Conservation (phyloP, 2,888 invertebrate genomes). For the Agrotis ipsilon region DNA sequence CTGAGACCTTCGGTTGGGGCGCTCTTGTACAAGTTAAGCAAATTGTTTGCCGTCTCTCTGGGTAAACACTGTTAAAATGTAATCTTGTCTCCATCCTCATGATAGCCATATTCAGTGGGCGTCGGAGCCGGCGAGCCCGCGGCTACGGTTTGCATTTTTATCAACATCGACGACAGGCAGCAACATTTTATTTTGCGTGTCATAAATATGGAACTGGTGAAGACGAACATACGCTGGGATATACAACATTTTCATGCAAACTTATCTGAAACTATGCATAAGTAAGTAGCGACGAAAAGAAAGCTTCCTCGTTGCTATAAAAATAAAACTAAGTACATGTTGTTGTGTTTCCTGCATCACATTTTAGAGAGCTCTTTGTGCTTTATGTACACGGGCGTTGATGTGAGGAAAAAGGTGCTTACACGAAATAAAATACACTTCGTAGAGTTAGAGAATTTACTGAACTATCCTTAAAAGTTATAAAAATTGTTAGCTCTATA, state of each 20-base stretch:
- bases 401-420: constrained; percentile 46
- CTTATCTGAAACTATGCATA: constrained; percentile 90
- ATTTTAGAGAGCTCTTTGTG: constrained; percentile 65
- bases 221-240: constrained; percentile 82
- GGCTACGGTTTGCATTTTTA: constrained; percentile 90
- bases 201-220: constrained; percentile 88
- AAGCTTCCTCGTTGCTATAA: constrained; percentile 74
- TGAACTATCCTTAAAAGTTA: neutral
- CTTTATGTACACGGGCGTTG: constrained; percentile 55
- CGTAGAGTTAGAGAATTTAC: constrained; percentile 5
- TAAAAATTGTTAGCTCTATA: neutral
- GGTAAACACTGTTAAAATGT: constrained; percentile 75
- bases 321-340: constrained; percentile 75
- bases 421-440: constrained; percentile 44
- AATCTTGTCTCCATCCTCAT: constrained; percentile 76
- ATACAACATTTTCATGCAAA: constrained; percentile 86
- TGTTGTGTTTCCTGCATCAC: constrained; percentile 63
- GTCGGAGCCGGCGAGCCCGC: constrained; percentile 80
- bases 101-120: constrained; percentile 83
- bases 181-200: constrained; percentile 89
- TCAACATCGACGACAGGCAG: constrained; percentile 86
- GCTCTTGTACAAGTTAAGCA: constrained; percentile 65
- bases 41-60: constrained; percentile 71
- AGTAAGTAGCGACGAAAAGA: constrained; percentile 82
- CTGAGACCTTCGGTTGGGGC: constrained; percentile 55